These are phyloP conservation scores for Delphinapterus leucas DNA, from an alignment of 2,113 vertebrate genomes.

Conservation along the genomic window DNA sequence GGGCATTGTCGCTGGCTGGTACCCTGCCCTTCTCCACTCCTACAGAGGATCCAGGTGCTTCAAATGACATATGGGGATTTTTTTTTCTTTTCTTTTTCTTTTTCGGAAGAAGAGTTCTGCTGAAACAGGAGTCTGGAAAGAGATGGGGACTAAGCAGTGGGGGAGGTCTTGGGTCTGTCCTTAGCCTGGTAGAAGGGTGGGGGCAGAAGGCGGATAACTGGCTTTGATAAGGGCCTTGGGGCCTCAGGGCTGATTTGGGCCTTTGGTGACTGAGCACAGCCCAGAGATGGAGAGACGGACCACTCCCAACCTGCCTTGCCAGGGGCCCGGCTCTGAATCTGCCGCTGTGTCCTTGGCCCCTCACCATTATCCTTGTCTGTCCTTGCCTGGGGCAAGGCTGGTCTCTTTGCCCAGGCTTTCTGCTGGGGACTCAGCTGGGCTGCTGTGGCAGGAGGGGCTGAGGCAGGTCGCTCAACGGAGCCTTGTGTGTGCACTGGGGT, in stretches of 20 bases:
- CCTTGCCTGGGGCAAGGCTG: background rate
- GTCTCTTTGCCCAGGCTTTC: background rate
- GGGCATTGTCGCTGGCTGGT: too few species aligned
- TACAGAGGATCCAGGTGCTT: background rate
- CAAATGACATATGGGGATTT: too few species aligned
- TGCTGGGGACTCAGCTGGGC: background rate
- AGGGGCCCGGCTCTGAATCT: background rate
- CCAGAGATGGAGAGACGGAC: background rate
- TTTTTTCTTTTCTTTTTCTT: background rate
- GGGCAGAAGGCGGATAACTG: background rate
- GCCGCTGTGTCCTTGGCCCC: background rate
- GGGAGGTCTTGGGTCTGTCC: background rate
- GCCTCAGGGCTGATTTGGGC: background rate
- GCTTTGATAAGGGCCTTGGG: background rate
- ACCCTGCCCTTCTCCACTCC: background rate
- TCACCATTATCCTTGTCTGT: fast-evolving
- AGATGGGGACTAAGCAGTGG: background rate
- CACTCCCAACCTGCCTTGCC: background rate
- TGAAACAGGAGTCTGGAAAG: background rate
- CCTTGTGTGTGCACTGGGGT: too few species aligned
- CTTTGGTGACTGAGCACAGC: background rate
- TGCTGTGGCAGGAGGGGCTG: background rate
- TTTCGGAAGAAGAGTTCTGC: background rate
- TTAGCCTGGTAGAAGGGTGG: background rate
- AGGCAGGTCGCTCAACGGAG: background rate